These are phyloP conservation scores for Panagrolaimus sp. DNA, from an alignment of 1,140 invertebrate species.

Conservation along the genomic window DNA sequence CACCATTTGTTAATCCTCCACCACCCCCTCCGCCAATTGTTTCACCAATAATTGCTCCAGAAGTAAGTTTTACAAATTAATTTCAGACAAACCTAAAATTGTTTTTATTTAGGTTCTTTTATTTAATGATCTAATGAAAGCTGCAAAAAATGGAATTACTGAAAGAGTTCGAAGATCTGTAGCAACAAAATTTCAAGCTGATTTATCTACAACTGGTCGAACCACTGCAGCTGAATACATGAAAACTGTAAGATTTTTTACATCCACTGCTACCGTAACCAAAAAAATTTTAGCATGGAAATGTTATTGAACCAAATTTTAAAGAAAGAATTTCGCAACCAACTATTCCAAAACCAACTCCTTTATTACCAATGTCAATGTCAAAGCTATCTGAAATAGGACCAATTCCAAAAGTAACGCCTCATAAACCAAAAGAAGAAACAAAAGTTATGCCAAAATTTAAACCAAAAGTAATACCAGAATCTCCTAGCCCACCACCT, in stretches of 20 bases:
- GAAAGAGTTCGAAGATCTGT: neutral
- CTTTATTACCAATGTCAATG: neutral
- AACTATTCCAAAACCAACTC: neutral
- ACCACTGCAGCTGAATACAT: neutral
- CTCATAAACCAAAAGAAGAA: neutral
- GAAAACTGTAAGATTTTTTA: neutral
- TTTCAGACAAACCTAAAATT: too few species aligned
- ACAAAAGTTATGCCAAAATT: neutral
- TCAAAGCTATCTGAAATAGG: slow-evolving; percentile 5
- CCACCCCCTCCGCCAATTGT: neutral
- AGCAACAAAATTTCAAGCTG: neutral
- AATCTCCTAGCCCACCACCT: too few species aligned
- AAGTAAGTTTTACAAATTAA: neutral
- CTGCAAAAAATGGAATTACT: neutral
- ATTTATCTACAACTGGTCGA: neutral
- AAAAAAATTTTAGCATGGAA: too few species aligned
- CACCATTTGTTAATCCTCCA: neutral
- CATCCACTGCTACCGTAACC: too few species aligned
- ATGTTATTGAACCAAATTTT: neutral
- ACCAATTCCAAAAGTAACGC: neutral
- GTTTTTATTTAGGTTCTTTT: neutral
- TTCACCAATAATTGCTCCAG: neutral
- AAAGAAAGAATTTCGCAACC: neutral
- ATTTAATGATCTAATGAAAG: neutral
- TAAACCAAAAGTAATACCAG: too few species aligned